Base-by-base conservation (phyloP, 2,797 vertebrate genomes). In the Sebastes steindachneri region DNA sequence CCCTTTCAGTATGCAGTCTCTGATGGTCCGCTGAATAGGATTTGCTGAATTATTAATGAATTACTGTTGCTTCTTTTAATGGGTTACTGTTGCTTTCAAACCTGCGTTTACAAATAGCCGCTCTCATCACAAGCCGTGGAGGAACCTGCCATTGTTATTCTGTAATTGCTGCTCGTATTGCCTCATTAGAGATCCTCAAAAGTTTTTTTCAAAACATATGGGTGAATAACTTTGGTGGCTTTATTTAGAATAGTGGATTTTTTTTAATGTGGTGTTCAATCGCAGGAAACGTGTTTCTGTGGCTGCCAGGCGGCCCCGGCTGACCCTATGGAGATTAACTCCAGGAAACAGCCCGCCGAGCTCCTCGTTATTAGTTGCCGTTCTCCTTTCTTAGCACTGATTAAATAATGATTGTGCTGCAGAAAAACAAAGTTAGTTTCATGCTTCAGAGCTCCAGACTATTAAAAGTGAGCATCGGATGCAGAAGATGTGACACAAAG, bases 321-420 rank as follows among this genome's bases (percentile, higher is more conserved):
- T 77, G 84, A 90, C 86, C 82, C 77, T 8, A 4, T 7, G 23
- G 35, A 90, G 77, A 90, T 84, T 67, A 84, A 69, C 77, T 79
- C 64, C 86, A 86, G 75, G 80, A 87, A 89, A 70, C 75, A 29
- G 68, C 54, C 60, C 4, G n/a, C 73, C 62, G n/a, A 81, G 62
- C 73, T 81, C 68, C 77, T 88, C 58, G 10, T 84, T 82, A 90
- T 86, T 76, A 69, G 63, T 9, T 9, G 17, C 67, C 2, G 25
- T 60, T 87, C 58, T 82, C 64, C 67, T 84, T 65, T 80, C 83
- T 80, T 62, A 67, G 77, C 65, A 1, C 77, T 85, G 81, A 92
- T 91, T 89, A 82, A 87, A 88, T 86, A 83, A 86, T 91, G 80
- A 89, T 75, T 83, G 84, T 77, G 63, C 62, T 73, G 75, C 80